Conservation (phyloP, 2,888 invertebrate genomes). For the Aspidapion aeneum region DNA sequence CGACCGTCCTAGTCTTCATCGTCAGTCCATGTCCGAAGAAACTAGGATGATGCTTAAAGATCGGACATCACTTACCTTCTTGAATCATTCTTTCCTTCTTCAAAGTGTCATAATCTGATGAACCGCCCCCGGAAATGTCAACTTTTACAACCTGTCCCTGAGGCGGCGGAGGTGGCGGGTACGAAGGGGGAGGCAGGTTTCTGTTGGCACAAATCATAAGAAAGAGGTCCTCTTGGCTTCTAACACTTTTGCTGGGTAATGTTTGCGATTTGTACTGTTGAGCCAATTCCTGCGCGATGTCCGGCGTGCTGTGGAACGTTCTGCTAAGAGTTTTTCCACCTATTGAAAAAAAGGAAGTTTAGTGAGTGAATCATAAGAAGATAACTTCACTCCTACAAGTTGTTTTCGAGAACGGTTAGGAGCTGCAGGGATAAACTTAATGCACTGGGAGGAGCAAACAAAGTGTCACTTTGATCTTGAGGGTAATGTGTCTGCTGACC, state of each 20-base stretch:
- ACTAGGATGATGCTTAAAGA: no score
- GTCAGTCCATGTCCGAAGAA: no score
- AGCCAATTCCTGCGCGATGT: slow-evolving; percentile 56
- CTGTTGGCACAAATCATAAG: slow-evolving; percentile 31
- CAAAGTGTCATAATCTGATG: slow-evolving; percentile 41
- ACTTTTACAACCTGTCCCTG: slow-evolving; percentile 69
- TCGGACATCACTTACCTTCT: slow-evolving; percentile 39
- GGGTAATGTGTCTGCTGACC: no score
- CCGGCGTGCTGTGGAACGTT: slow-evolving; percentile 89
- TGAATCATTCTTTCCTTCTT: slow-evolving; percentile 37
- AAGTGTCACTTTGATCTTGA: no score
- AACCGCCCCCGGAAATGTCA: slow-evolving; percentile 52
- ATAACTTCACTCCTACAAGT: no score
- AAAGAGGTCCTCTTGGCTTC: slow-evolving; percentile 67
- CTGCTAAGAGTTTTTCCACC: slow-evolving; percentile 63
- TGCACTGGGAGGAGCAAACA: no score
- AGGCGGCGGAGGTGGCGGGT: slow-evolving; percentile 74
- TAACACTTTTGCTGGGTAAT: slow-evolving; percentile 51
- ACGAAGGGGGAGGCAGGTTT: slow-evolving; percentile 71
- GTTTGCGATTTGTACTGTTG: slow-evolving; percentile 23
- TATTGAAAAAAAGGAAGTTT: no score
- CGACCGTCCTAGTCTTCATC: no score
- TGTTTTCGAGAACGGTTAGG: no score
- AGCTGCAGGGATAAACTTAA: no score
- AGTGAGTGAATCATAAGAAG: no score